Percentiles rank a stretch among this genome's conserved stretches.
Conservation (phyloP, 2,797 vertebrate species). For the Strix occidentalis region DNA sequence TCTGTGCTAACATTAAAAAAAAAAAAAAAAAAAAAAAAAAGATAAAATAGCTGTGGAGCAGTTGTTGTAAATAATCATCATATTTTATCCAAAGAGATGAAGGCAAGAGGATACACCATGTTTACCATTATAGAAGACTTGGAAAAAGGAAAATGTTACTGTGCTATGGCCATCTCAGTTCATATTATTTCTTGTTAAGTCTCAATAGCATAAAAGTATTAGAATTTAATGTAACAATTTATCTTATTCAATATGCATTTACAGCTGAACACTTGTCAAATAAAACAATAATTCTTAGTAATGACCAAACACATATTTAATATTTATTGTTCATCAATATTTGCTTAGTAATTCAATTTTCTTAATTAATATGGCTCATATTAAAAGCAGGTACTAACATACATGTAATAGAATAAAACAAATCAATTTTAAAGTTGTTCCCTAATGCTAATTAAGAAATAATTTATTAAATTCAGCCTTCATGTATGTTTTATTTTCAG, state of each 20-base stretch:
- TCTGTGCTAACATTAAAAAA: neutral
- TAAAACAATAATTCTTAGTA: too few species aligned
- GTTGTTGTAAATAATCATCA: neutral
- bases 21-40: neutral
- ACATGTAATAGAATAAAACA: neutral
- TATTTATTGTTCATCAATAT: neutral
- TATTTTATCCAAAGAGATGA: neutral
- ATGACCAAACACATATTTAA: too few species aligned
- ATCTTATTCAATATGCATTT: neutral
- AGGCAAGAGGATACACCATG: neutral
- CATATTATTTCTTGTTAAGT: neutral
- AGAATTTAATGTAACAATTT: neutral
- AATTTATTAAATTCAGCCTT: neutral
- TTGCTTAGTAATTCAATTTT: neutral
- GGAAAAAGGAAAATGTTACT: neutral
- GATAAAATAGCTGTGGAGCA: neutral
- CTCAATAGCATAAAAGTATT: neutral
- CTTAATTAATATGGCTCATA: neutral
- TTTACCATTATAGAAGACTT: neutral
- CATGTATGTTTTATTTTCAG: neutral
- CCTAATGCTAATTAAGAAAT: neutral
- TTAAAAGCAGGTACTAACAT: neutral
- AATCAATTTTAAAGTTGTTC: neutral
- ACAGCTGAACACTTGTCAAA: too few species aligned
- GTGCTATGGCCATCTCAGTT: neutral